Percentiles rank a stretch among this genome's conserved stretches.
Evolutionary conservation across 2,888 invertebrate genomes (phyloP).

Genomic region (Netelia fuscicornis): DNA sequence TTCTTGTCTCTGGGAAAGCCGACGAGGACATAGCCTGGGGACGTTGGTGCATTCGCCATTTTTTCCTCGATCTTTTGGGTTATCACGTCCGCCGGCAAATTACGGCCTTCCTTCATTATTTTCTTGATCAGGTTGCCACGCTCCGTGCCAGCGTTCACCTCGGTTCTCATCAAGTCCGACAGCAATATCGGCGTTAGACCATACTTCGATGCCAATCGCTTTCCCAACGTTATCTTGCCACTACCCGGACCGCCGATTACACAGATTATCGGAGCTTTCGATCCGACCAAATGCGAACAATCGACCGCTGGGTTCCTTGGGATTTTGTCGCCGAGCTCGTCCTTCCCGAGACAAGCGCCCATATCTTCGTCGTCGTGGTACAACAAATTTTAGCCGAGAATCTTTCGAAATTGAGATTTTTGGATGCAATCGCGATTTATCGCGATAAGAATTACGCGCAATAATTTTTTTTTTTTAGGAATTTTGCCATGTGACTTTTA

Average conservation of each 20-base stretch:
- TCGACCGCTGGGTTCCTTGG: slow-evolving; percentile 63
- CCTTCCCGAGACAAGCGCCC: slow-evolving; percentile 58
- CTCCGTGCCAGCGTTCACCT: slow-evolving; percentile 62
- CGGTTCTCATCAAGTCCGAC: slow-evolving; percentile 70
- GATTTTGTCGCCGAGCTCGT: slow-evolving; percentile 58
- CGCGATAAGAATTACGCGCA: not conserved
- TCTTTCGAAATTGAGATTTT: too few species aligned
- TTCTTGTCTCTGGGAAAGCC: slow-evolving; percentile 73
- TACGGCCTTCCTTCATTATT: slow-evolving; percentile 71
- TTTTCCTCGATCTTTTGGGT: slow-evolving; percentile 70
- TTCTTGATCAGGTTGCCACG: slow-evolving; percentile 65
- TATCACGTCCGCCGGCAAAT: slow-evolving; percentile 71
- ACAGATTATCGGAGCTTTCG: slow-evolving; percentile 71
- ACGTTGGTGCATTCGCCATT: slow-evolving; percentile 68
- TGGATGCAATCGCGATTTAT: not conserved
- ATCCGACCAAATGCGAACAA: slow-evolving; percentile 32
- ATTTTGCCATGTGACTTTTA: not conserved
- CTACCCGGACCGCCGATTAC: slow-evolving; percentile 74
- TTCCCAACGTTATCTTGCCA: slow-evolving; percentile 71
- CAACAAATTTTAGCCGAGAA: not conserved
- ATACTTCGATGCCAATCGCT: slow-evolving; percentile 71
- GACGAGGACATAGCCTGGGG: slow-evolving; percentile 73
- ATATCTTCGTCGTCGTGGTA: slow-evolving; percentile 30
- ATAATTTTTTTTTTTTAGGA: not conserved
- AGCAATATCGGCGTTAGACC: slow-evolving; percentile 67